A percentile compares a stretch with the other conserved stretches of the same genome.
These are phyloP conservation scores for Typhlichthys eigenmanni DNA, from an alignment of 2,797 vertebrate genomes.

Conservation along the genomic window DNA sequence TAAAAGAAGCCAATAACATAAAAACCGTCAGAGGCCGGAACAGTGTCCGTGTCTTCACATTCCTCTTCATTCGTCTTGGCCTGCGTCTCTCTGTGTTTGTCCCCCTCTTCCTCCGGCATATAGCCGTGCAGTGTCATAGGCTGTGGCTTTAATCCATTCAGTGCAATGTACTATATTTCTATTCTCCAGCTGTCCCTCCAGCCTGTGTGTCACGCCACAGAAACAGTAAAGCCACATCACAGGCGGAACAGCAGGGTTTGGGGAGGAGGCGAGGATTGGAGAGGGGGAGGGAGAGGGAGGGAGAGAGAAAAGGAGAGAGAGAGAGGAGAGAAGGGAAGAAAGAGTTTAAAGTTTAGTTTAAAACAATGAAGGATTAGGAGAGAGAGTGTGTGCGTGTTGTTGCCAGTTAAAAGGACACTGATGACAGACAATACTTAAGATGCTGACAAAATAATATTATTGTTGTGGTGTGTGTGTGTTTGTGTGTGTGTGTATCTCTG, in stretches of 20 bases:
- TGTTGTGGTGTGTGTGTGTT: slow-evolving; percentile 4
- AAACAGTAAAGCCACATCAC: slow-evolving; percentile 59
- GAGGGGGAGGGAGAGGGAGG: slow-evolving; percentile 41
- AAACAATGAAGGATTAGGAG: slow-evolving; percentile 49
- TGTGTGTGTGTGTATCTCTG: not conserved
- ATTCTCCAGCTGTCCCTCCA: slow-evolving; percentile 7
- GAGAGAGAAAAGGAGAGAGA: slow-evolving; percentile 18
- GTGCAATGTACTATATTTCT: not conserved
- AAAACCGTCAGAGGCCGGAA: not conserved
- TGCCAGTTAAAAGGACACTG: slow-evolving; percentile 60
- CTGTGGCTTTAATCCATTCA: no score
- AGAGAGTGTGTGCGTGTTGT: slow-evolving; percentile 54
- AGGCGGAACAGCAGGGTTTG: slow-evolving; percentile 32
- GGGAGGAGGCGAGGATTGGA: slow-evolving; percentile 40
- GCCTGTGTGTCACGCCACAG: slow-evolving; percentile 46
- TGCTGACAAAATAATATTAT: slow-evolving; percentile 54
- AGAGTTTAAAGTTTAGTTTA: slow-evolving; percentile 12
- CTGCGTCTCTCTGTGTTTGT: not conserved
- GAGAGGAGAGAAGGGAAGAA: slow-evolving; percentile 9
- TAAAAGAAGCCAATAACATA: not conserved
- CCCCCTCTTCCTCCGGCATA: not conserved
- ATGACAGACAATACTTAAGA: slow-evolving; percentile 64
- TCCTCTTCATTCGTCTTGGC: slow-evolving; percentile 7
- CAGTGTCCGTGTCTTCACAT: not conserved
- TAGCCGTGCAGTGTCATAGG: no score